Percentiles rank a stretch among this genome's conserved stretches.
phyloP scores from a whole-genome alignment of 2,113 vertebrate genomes.

The Protobothrops flavoviridis region DNA sequence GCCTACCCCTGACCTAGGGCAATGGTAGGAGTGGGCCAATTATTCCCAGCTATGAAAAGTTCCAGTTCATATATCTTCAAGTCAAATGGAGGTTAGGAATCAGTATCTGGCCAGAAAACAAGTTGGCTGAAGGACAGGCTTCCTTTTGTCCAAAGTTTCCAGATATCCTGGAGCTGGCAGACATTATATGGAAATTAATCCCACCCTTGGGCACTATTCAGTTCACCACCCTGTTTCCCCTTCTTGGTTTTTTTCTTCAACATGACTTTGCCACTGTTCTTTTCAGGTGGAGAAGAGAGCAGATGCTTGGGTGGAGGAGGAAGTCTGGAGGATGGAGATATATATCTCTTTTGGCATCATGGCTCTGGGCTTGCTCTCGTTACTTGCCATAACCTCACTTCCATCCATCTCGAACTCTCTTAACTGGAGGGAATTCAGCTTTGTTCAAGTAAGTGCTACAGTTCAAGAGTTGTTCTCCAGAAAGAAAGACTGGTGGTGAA shows the following conservation, averaged over 20 bases:
- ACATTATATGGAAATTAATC: not conserved
- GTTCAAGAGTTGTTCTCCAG: not conserved
- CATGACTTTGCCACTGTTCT: conserved; percentile 36
- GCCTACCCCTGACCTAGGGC: not conserved
- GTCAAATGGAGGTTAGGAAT: not conserved
- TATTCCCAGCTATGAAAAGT: not conserved
- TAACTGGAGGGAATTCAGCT: conserved; percentile 97
- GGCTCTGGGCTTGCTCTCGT: conserved; percentile 85
- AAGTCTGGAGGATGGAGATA: conserved; percentile 95
- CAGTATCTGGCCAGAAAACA: not conserved
- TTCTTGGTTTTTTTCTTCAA: conserved; percentile 4
- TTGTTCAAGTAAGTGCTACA: conserved; percentile 82
- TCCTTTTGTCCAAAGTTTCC: not conserved
- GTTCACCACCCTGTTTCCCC: not conserved
- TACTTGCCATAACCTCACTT: conserved; percentile 91
- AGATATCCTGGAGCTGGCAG: not conserved
- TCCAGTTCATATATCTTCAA: not conserved
- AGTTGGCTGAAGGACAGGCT: not conserved
- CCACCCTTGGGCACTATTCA: not conserved
- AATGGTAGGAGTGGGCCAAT: not conserved
- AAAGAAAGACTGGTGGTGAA: no score
- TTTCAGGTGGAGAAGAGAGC: conserved; percentile 76
- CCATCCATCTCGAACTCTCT: conserved; percentile 87
- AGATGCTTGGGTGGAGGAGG: conserved; percentile 82
- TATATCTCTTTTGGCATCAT: conserved; percentile 91